Conservation (phyloP, 2,797 vertebrate species). For the Morelia viridis region DNA sequence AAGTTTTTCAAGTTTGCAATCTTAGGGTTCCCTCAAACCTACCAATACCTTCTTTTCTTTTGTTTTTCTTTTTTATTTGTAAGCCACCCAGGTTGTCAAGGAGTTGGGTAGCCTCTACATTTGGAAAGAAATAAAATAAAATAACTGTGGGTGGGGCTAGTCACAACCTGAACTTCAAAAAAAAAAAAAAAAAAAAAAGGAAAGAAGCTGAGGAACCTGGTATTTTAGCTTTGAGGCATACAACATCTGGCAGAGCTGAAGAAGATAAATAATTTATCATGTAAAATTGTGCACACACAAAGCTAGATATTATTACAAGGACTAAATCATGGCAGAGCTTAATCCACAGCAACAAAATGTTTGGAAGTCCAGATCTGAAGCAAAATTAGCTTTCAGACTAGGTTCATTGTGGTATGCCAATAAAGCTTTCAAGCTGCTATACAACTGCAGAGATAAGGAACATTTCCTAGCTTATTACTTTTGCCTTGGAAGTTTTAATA, state of each 20-base stretch:
- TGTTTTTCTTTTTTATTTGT: background rate
- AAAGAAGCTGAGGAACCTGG: background rate
- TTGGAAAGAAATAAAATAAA: background rate
- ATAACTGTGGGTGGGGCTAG: background rate
- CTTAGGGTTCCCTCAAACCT: background rate
- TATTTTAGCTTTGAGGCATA: background rate
- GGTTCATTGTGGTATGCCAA: background rate
- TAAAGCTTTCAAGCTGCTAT: background rate
- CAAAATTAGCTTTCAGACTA: background rate
- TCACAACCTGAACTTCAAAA: background rate
- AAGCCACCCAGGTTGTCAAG: background rate
- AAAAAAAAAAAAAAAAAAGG: background rate
- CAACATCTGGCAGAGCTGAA: background rate
- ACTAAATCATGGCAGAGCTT: background rate
- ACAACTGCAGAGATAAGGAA: background rate
- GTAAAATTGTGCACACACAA: background rate
- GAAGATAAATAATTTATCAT: background rate
- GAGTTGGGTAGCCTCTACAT: background rate
- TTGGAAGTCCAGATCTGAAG: background rate
- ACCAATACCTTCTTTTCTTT: background rate
- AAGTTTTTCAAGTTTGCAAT: background rate
- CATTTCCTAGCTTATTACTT: background rate
- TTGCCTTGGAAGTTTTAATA: background rate
- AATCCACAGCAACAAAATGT: background rate
- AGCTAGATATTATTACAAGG: background rate